Conservation (phyloP, 2,113 vertebrate genomes). For the Ciconia maguari region DNA sequence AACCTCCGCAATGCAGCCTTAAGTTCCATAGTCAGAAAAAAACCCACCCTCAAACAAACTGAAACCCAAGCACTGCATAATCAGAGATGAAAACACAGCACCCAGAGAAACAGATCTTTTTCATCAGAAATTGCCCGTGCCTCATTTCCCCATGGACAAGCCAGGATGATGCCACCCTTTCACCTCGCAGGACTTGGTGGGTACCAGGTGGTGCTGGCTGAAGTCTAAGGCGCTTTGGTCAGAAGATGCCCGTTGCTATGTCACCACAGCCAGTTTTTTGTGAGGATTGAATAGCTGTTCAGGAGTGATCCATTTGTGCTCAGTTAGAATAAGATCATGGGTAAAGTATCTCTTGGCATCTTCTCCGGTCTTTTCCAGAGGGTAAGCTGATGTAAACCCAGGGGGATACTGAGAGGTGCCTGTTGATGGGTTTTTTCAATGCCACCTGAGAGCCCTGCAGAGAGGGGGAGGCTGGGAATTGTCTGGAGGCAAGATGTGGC, state of each 20-base stretch:
- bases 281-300: background rate
- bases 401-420: background rate
- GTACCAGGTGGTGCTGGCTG: background rate
- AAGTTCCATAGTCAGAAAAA: background rate
- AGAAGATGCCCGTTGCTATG: background rate
- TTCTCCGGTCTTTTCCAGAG: background rate
- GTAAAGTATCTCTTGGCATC: background rate
- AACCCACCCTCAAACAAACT: accelerated
- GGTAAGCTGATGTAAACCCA: background rate
- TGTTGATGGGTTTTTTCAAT: background rate
- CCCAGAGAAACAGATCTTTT: background rate
- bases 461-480: background rate
- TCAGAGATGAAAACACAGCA: background rate
- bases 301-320: background rate
- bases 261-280: background rate
- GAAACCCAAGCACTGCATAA: background rate
- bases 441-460: background rate
- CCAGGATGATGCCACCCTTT: background rate
- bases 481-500: background rate
- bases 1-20: background rate
- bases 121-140: background rate
- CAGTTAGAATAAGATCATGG: background rate
- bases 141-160: background rate
- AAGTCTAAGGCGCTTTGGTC: background rate
- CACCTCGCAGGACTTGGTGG: background rate